Evolutionary conservation across 2,113 vertebrate genomes (phyloP).

Genomic region (Camarhynchus parvulus): DNA sequence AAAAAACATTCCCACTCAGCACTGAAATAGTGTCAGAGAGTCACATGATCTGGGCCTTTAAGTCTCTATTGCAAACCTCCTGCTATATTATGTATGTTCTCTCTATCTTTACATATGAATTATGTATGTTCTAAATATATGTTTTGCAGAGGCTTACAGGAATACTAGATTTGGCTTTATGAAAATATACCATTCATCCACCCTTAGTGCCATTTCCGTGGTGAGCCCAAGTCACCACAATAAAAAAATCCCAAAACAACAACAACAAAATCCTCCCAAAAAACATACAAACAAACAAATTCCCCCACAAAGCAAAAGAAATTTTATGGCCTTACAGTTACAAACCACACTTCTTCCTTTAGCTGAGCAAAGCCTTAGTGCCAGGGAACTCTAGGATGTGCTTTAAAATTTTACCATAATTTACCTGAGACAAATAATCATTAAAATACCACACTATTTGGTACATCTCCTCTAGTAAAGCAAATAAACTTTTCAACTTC

Average conservation of each 20-base stretch:
- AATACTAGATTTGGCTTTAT: background rate
- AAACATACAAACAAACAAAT: background rate
- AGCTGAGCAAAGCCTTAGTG: background rate
- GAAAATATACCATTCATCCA: background rate
- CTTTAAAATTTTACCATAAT: background rate
- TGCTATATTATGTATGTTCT: background rate
- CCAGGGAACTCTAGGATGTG: background rate
- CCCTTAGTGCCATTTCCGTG: background rate
- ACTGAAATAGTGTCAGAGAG: background rate
- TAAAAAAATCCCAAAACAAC: background rate
- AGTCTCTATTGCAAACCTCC: background rate
- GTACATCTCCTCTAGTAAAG: background rate
- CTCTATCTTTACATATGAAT: background rate
- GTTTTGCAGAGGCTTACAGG: background rate
- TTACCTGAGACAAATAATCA: slow-evolving; percentile 6
- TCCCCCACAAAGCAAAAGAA: background rate
- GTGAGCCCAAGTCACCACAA: background rate
- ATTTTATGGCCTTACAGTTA: background rate
- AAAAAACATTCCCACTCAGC: background rate
- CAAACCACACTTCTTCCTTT: background rate
- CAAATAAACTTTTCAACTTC: background rate
- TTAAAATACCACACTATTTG: background rate
- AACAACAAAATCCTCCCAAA: background rate
- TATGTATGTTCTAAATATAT: background rate
- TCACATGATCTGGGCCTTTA: background rate